Percentiles rank a stretch among this genome's conserved stretches.
Conservation (phyloP, 2,113 vertebrate genomes). For the Laticauda laticaudata region DNA sequence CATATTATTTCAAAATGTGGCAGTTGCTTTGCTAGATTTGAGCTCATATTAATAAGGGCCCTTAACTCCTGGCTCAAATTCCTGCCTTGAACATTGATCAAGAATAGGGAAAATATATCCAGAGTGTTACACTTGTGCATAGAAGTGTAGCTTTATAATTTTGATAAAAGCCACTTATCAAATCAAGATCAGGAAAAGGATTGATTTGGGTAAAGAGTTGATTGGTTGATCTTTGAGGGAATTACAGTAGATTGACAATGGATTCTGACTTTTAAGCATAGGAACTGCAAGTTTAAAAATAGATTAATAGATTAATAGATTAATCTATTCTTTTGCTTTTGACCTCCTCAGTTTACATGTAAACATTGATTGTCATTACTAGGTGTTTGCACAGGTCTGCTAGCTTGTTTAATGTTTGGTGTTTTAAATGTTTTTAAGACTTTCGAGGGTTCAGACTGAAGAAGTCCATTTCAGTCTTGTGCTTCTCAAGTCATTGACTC, state of each 20-base stretch:
- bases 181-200: not conserved
- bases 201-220: not conserved
- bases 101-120: not conserved
- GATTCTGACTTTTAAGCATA: not conserved
- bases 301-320: too few species aligned
- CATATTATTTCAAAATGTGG: not conserved
- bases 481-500: not conserved
- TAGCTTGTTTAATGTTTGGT: not conserved
- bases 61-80: not conserved
- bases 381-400: not conserved
- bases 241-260: not conserved
- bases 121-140: not conserved
- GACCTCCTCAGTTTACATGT: not conserved
- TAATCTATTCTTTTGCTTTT: not conserved
- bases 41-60: not conserved
- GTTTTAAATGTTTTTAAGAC: not conserved
- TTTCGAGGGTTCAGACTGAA: not conserved
- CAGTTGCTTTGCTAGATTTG: too few species aligned
- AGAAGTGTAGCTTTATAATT: not conserved
- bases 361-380: not conserved
- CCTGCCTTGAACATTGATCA: not conserved
- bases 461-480: not conserved
- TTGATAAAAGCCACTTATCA: not conserved
- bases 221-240: not conserved
- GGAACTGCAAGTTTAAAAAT: not conserved